Evolutionary conservation across 2,888 invertebrate species (phyloP).

Genomic region (Leucophenga maculata): DNA sequence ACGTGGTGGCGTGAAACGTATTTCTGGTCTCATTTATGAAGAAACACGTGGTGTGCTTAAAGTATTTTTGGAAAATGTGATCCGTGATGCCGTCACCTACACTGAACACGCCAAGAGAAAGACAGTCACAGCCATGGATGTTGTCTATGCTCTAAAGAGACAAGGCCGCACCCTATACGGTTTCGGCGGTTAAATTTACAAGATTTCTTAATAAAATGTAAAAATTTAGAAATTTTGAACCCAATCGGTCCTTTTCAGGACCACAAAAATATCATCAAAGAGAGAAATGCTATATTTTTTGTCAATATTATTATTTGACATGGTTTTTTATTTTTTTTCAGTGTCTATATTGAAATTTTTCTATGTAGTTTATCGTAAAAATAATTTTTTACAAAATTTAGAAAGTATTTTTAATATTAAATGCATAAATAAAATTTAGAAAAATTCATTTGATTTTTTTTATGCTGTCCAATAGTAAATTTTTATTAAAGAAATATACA

Average conservation of each 20-base stretch:
- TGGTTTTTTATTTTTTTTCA: neutral
- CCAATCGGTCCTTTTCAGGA: constrained; percentile 19
- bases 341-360: too few species aligned
- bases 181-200: constrained; percentile 76
- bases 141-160: constrained; percentile 83
- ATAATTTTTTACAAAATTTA: too few species aligned
- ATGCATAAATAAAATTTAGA: too few species aligned
- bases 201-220: neutral
- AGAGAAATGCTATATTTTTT: neutral
- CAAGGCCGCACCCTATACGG: constrained; percentile 86
- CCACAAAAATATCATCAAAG: neutral
- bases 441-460: too few species aligned
- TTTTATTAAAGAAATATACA: too few species aligned
- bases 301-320: too few species aligned
- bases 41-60: constrained; percentile 86
- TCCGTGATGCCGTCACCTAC: constrained; percentile 84
- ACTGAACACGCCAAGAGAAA: constrained; percentile 87
- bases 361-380: too few species aligned
- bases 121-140: constrained; percentile 87
- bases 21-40: constrained; percentile 85
- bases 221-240: too few species aligned
- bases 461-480: too few species aligned
- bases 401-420: too few species aligned
- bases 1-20: constrained; percentile 80
- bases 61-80: constrained; percentile 82